Evolutionary conservation across 1,140 invertebrate genomes (phyloP).

Genomic region (Drosophila melanica): DNA sequence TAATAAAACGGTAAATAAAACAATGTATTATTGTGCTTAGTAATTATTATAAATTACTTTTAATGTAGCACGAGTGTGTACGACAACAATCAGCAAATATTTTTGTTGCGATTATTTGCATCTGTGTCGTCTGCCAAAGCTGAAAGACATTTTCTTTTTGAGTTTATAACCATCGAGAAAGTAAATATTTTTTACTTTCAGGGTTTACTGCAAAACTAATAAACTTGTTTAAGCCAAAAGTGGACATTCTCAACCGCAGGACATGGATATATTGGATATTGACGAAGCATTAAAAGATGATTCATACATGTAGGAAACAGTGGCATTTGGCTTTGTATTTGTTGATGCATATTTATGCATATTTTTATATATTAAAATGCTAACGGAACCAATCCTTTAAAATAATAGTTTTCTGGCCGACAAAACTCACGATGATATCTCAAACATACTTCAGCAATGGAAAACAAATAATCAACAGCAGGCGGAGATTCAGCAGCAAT

Average conservation of each 20-base stretch:
- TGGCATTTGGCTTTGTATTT: constrained; percentile 21
- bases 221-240: constrained; percentile 42
- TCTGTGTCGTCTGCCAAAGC: constrained; percentile 12
- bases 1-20: constrained; percentile 39
- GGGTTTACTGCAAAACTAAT: constrained; percentile 12
- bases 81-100: constrained; percentile 9
- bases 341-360: constrained; percentile 23
- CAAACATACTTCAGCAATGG: constrained; percentile 82
- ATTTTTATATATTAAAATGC: too few relatives aligned
- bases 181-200: constrained; percentile 17
- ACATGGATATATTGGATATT: constrained; percentile 83
- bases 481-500: constrained; percentile 40
- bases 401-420: constrained; percentile 77
- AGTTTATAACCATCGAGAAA: not conserved
- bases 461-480: constrained; percentile 77
- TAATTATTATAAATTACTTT: constrained; percentile 8
- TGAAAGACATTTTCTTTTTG: constrained; percentile 33
- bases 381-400: constrained; percentile 33
- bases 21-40: constrained; percentile 15
- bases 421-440: constrained; percentile 80
- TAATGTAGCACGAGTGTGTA: constrained; percentile 14
- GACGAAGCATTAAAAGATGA: constrained; percentile 83
- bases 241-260: constrained; percentile 31
- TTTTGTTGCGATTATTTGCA: not conserved
- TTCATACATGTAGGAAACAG: constrained; percentile 81